Evolutionary conservation across 2,888 invertebrate genomes (phyloP), one percentile per base, ranked within the genome.

Genomic region (Andrena camellia): DNA sequence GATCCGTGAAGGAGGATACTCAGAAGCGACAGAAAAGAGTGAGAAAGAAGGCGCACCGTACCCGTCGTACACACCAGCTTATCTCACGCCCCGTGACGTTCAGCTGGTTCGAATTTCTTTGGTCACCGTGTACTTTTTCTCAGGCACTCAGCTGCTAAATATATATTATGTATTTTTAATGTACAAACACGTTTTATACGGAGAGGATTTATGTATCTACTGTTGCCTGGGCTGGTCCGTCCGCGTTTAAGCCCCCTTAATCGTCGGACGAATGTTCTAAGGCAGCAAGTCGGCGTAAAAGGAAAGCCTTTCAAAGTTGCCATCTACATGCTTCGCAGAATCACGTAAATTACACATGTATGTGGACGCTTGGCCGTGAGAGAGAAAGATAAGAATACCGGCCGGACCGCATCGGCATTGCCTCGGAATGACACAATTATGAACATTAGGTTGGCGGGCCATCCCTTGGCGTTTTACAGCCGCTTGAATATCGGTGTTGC

Each of bases 201-300:
- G 64, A 31, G 42, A 72, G 10, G 29, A 63, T 81, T 73, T 57
- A 77, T 17, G 42, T 57, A 73, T 67, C 31, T 68, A 62, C 63
- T 72, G 77, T 70, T 80, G 76, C 69, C 72, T 81, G 87, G 88
- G 83, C 69, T 88, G 87, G 85, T 88, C 87, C 83, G 85, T 86
- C 80, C 71, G 63, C 20, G 67, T 71, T 79, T 78, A 52, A 80
- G 35, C 64, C 31, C 42, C 79, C 59, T 78, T 75, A 66, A 82
- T 59, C n/a, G 67, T 62, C 63, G 57, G 67, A 70, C 73, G 70
- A 80, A 57, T n/a, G 52, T 81, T 81, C 76, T 63, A 68, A 29
- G 42, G 10, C 72, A 42, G 54, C 20, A 35, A 33, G 17, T 42
- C 33, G 54, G 63, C 63, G 62, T 42, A 42, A 42, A 42, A 17